Evolutionary conservation across 2,113 vertebrate genomes (phyloP), one percentile per base, ranked within the genome.

Genomic region (Pseudopipra pipra): DNA sequence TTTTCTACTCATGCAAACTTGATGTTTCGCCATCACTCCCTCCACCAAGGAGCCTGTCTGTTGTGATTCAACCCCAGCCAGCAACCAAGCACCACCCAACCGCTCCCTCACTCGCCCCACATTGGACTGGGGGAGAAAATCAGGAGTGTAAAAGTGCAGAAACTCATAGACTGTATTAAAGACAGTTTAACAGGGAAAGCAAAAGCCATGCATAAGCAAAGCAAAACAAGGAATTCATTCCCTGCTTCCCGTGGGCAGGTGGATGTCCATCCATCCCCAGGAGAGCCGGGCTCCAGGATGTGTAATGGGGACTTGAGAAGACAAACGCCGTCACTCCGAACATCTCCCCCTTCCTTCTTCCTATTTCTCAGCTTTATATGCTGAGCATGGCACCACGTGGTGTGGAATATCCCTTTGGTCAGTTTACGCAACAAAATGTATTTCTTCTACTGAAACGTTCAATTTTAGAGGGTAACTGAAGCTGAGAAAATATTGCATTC

Each of bases 51-150:
- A 68, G 20, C 66, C n/a, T 74, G 41, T 33, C 28, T 44, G 28
- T 56, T 77, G 43, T 49, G 31, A 25, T 43, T 76, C 49, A 62
- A 83, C 35, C 47, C 55, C 35, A 77, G 27, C 22, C 21, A 56
- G 19, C 41, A 55, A 43, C 17, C 22, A 37, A 62, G 35, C 55
- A 35, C 18, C 16, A 35, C 35, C 46, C 55, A 71, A 8, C 41
- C 12, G 5, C 47, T 65, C 30, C 12, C 62, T 25, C 0, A 0
- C 14, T 35, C 35, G 0, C 14, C 14, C 31, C 0, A 1, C 6
- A 1, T 11, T 12, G 4, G 14, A 35, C 6, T 33, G 10, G 31
- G 41, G n/a, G 2, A n/a, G 43, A 47, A 51, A 56, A 37, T 56
- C 25, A 24, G 31, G 43, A 33, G 10, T 43, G 23, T 30, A 20